Evolutionary conservation across 2,113 vertebrate genomes (phyloP).

Genomic region (Tachuris rubrigastra): DNA sequence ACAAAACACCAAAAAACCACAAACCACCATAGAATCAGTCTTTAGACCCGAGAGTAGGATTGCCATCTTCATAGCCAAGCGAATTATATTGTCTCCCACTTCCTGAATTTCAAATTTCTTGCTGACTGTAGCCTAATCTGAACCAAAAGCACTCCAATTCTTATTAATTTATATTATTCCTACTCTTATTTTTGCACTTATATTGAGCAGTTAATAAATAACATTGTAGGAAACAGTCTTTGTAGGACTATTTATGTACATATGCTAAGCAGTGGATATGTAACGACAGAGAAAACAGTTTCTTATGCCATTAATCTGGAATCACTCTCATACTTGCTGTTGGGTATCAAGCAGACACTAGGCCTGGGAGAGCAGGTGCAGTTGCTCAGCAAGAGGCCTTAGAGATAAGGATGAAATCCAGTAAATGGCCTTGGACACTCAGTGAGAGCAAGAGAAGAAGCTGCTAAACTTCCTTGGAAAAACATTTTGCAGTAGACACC

Average conservation of each 20-base stretch:
- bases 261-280: not conserved
- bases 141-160: not conserved
- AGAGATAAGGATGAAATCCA: no score
- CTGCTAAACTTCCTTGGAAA: no score
- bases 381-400: no score
- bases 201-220: not conserved
- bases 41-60: not conserved
- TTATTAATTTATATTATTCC: not conserved
- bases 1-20: rapidly evolving
- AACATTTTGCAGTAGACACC: no score
- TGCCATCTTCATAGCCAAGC: not conserved
- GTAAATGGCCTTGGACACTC: no score
- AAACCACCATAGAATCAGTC: not conserved
- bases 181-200: not conserved
- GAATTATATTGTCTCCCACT: not conserved
- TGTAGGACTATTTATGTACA: not conserved
- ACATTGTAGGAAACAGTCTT: not conserved
- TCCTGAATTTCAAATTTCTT: not conserved
- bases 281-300: not conserved
- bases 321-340: not conserved
- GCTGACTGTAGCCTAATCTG: not conserved
- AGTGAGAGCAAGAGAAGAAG: no score
- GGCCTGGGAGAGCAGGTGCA: no score
- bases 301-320: not conserved
- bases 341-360: no score